A percentile compares a stretch with the other conserved stretches of the same genome.
These are phyloP conservation scores for Ciona savignyi DNA, from an alignment of 23 tunicate species.

Conservation along the genomic window DNA sequence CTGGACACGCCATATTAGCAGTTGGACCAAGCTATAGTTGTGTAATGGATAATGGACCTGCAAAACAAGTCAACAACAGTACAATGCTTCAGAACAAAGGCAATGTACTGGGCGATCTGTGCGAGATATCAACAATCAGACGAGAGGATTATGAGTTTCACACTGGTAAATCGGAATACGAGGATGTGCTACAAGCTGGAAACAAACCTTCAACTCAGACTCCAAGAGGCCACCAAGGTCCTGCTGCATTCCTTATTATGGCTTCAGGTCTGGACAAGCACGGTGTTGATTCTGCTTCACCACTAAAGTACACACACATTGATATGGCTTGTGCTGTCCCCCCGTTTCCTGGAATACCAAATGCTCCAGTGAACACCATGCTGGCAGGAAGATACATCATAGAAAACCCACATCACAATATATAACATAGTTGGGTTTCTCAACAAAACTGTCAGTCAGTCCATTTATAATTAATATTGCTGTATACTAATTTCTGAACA, in stretches of 20 bases:
- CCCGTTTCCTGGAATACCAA: background rate
- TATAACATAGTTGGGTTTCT: no score
- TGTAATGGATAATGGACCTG: constrained; percentile 60
- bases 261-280: constrained; percentile 22
- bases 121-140: constrained; percentile 42
- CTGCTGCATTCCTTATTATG: constrained; percentile 64
- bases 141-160: constrained; percentile 59
- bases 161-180: constrained; percentile 34
- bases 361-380: background rate
- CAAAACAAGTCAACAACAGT: constrained; percentile 11
- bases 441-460: no score
- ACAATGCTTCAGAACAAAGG: constrained; percentile 41
- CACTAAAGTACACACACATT: background rate
- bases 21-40: constrained; percentile 37
- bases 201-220: constrained; percentile 49
- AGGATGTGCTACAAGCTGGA: constrained; percentile 49
- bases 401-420: background rate
- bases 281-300: background rate
- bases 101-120: constrained; percentile 40
- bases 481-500: no score
- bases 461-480: no score
- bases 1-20: constrained; percentile 29
- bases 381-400: background rate
- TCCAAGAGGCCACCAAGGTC: constrained; percentile 53
- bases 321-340: background rate